Conservation (phyloP, 2,113 vertebrate species). For the Cyphomyrus discorhynchus region DNA sequence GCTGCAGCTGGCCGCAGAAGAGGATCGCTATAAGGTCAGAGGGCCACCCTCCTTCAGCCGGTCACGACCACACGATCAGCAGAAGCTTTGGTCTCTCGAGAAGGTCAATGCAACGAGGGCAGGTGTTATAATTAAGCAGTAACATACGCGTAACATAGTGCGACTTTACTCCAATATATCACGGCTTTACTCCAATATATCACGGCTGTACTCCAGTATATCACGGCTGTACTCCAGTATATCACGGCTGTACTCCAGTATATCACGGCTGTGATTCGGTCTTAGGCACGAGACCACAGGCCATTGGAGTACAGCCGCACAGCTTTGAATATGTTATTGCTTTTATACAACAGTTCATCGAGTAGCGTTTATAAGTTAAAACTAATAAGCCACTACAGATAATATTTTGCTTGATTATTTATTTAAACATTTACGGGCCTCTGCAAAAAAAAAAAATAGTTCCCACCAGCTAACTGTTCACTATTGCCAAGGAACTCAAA, state of each 20-base stretch:
- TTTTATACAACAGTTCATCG: background rate
- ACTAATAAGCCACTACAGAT: background rate
- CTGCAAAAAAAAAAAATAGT: background rate
- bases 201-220: too few species aligned
- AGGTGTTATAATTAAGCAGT: background rate
- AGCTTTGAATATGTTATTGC: background rate
- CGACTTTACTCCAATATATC: too few species aligned
- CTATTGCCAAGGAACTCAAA: background rate
- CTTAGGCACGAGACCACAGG: background rate
- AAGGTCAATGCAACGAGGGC: background rate
- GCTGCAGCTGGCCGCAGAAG: constrained; percentile 74
- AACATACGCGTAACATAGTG: too few species aligned
- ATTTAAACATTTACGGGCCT: background rate
- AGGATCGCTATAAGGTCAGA: constrained; percentile 83
- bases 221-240: too few species aligned
- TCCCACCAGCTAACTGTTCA: background rate
- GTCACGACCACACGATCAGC: background rate
- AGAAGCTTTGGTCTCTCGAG: background rate
- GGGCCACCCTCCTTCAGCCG: background rate
- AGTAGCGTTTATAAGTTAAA: background rate
- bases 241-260: too few species aligned
- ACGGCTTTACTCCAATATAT: too few species aligned
- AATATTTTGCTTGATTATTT: background rate
- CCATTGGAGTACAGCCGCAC: background rate
- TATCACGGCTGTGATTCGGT: too few species aligned